Conservation (phyloP, 2,797 vertebrate species). For the Sebastes matsubarae region DNA sequence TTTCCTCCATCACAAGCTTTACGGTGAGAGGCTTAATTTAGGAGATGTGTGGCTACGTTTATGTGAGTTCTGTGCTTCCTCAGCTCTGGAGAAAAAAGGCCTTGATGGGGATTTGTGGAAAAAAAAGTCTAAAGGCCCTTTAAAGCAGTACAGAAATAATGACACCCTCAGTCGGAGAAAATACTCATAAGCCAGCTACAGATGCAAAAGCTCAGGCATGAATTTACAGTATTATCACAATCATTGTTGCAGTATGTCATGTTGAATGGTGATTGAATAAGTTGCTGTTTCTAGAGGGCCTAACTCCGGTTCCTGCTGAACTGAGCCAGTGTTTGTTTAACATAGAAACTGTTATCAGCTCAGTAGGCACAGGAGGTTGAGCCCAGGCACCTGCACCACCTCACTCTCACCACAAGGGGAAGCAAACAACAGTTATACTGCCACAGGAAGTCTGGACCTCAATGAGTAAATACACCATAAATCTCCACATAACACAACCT, state of each 20-base stretch:
- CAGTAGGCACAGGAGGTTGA: slow-evolving; percentile 91
- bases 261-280: not conserved
- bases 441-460: not conserved
- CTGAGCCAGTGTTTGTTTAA: slow-evolving; percentile 86
- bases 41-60: slow-evolving; percentile 39
- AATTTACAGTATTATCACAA: not conserved
- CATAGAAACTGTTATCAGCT: slow-evolving; percentile 88
- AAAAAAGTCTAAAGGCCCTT: slow-evolving; percentile 6
- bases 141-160: slow-evolving; percentile 11
- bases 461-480: not conserved
- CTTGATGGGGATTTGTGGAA: slow-evolving; percentile 33
- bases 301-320: slow-evolving; percentile 92
- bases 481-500: not conserved
- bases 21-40: slow-evolving; percentile 9
- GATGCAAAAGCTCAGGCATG: not conserved
- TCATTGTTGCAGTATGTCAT: not conserved
- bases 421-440: slow-evolving; percentile 17
- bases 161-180: not conserved
- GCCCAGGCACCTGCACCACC: slow-evolving; percentile 73
- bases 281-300: slow-evolving; percentile 77
- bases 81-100: slow-evolving; percentile 13
- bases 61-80: slow-evolving; percentile 30
- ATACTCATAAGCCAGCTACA: not conserved
- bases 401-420: slow-evolving; percentile 45
- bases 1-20: slow-evolving; percentile 75